phyloP scores from a whole-genome alignment of 2,888 invertebrate species.

The Metalampra italica region DNA sequence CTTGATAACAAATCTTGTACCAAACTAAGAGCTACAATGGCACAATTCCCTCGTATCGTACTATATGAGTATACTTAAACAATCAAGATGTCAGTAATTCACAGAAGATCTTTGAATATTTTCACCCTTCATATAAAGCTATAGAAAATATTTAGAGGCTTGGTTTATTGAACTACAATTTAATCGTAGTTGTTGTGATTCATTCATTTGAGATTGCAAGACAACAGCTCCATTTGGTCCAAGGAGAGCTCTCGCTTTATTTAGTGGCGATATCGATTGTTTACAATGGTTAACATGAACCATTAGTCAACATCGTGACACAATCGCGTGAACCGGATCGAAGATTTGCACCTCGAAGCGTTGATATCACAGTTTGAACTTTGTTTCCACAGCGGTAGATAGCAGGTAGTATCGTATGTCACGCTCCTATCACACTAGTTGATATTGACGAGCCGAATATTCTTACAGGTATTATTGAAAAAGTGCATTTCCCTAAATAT shows the following conservation, averaged over 20 bases:
- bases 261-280: conserved; percentile 25
- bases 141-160: too few species aligned
- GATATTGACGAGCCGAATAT: conserved; percentile 4
- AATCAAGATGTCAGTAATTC: too few species aligned
- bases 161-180: neutral
- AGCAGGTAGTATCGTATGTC: neutral
- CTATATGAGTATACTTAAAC: too few species aligned
- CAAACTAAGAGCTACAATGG: too few species aligned
- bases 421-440: conserved; percentile 1
- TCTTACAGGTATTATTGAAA: conserved; percentile 14
- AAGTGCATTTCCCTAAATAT: conserved; percentile 46
- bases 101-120: too few species aligned
- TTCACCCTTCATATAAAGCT: too few species aligned
- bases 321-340: conserved; percentile 29
- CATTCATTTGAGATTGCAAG: conserved; percentile 12
- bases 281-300: conserved; percentile 29
- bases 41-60: too few species aligned
- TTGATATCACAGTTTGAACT: conserved; percentile 23
- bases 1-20: too few species aligned
- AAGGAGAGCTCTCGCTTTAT: conserved; percentile 21
- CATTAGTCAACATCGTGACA: conserved; percentile 52
- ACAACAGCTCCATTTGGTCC: conserved; percentile 10
- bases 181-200: conserved; percentile 8
- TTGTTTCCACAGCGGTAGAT: conserved; percentile 10
- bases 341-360: conserved; percentile 16